Evolutionary conservation across 2,113 vertebrate species (phyloP).

Genomic region (Sylvietta virens): DNA sequence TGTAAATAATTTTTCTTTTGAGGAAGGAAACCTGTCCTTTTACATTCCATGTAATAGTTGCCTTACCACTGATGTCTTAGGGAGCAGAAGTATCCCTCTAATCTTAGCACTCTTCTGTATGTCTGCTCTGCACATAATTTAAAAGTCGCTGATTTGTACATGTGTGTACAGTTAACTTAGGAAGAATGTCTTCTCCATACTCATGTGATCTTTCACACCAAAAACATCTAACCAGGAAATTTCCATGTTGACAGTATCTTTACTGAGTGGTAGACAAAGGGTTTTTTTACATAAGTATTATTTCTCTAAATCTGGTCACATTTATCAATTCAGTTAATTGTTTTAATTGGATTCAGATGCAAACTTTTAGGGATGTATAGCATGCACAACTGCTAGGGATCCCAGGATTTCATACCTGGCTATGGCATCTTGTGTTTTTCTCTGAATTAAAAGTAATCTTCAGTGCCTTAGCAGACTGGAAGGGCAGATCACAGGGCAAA

Average conservation of each 20-base stretch:
- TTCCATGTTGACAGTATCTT: not conserved
- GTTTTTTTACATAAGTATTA: not conserved
- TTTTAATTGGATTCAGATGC: not conserved
- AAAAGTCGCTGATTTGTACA: not conserved
- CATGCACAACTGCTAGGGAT: not conserved
- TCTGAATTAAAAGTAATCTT: not conserved
- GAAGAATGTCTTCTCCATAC: not conserved
- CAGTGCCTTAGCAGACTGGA: not conserved
- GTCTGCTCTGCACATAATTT: not conserved
- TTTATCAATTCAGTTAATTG: not conserved
- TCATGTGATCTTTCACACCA: not conserved
- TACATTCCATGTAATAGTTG: not conserved
- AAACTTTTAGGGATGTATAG: not conserved
- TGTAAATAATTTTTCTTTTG: not conserved
- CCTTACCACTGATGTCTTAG: not conserved
- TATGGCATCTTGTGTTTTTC: not conserved
- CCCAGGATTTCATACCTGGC: not conserved
- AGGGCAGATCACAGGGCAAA: constrained; percentile 6
- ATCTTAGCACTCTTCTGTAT: not conserved
- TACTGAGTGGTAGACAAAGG: not conserved
- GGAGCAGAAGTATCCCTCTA: not conserved
- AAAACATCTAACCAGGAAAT: not conserved
- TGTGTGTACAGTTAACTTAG: not conserved
- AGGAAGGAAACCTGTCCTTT: not conserved
- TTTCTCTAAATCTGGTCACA: not conserved